phyloP scores from a whole-genome alignment of 2,113 vertebrate species.

The Gavialis gangeticus region DNA sequence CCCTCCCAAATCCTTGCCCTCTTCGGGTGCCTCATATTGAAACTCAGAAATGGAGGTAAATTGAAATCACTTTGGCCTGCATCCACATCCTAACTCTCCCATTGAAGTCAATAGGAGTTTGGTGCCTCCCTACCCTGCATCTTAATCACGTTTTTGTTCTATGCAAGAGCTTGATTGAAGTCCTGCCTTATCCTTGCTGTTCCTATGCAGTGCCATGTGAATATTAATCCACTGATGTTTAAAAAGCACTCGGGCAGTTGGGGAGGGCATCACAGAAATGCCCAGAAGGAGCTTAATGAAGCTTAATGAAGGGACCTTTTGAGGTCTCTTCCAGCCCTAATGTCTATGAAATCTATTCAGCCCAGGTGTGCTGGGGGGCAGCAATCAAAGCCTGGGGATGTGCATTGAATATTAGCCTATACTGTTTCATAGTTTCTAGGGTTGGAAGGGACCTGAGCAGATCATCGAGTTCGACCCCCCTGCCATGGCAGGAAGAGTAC shows the following conservation, averaged over 20 bases:
- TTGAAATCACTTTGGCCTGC: neutral
- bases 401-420: neutral
- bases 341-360: neutral
- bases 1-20: too few relatives aligned
- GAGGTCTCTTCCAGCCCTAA: too few relatives aligned
- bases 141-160: too few relatives aligned
- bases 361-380: fast-evolving
- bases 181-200: too few relatives aligned
- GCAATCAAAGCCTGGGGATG: neutral
- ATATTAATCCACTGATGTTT: neutral
- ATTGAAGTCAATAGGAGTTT: too few relatives aligned
- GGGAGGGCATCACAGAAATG: neutral
- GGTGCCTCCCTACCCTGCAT: too few relatives aligned
- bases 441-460: too few relatives aligned
- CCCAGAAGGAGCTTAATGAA: neutral
- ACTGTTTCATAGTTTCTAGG: too few relatives aligned
- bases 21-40: neutral
- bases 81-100: neutral
- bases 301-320: too few relatives aligned
- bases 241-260: constrained; percentile 15
- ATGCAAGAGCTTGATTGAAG: too few relatives aligned
- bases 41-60: neutral
- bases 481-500: too few relatives aligned
- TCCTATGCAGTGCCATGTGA: fast-evolving
- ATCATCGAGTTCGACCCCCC: too few relatives aligned